Base-by-base conservation (phyloP, 2,888 invertebrate species). In the Andricus curvator region DNA sequence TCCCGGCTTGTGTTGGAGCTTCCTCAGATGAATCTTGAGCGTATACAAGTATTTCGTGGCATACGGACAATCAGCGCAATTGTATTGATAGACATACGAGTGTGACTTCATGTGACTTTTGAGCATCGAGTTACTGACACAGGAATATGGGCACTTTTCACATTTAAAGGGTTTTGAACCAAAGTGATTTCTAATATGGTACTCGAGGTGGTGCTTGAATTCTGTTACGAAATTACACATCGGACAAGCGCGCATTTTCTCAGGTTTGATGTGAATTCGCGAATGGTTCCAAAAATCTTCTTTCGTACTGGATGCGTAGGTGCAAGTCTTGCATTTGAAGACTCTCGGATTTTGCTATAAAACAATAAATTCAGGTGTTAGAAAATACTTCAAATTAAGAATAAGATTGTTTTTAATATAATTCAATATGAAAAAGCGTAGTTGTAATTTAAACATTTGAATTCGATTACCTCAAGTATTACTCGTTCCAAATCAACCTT, bases 41-140 rank as follows among this genome's bases (percentile, higher is more conserved):
- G 98, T 98, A 93, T 99, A 99, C 89, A 98, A 98, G 92, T 99
- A 99, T 91, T 99, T 99, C 29, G 99, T 99, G 11, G 97, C 98
- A 91, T 99, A 99, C 80, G 96, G 96, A 92, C 99, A 99, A 91
- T 98, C 97, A 0, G 96, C 94, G 92, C 99, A 99, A 56, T 97
- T 95, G 92, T 98, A 99, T 90, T 98, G 98, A 90, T 98, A 98
- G 1, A 98, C 94, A 85, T 96, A 96, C 0, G 97, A 97, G 93
- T 99, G 99, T 0, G 98, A 98, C 91, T 99, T 99, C 91, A 98
- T 95, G 92, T 99, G 99, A 0, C 98, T 99, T 93, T 98, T 99
- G 80, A 99, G 94, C 99, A 99, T 99, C 0, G 99, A 99, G 92
- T 99, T 98, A 93, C 98, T 99, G 22, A 99, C 98, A 91, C 99